Evolutionary conservation across 35 echinoderm and acorn worm species (phyloP), one percentile per base, ranked within the genome.

Genomic region (Apostichopus californicus): DNA sequence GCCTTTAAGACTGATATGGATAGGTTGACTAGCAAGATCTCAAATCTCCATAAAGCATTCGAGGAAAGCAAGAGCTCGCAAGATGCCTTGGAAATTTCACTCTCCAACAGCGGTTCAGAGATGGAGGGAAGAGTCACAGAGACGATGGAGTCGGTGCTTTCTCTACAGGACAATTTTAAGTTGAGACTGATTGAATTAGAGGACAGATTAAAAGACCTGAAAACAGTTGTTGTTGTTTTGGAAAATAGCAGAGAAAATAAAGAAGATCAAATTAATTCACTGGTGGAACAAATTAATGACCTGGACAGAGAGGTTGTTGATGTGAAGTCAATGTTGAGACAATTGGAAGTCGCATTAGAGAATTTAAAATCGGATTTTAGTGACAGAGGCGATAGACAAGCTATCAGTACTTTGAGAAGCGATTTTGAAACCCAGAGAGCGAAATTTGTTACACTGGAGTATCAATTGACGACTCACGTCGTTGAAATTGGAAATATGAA

Each of bases 1-100:
- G 77, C 88, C n/a, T 28, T 94, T 24, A 77, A 66, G n/a, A 57
- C 54, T n/a, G 90, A 64, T 18, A 64, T 94, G 63, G 71, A 61
- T 46, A n/a, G 23, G 15, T 94, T 90, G 66, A 79, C 80, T 25
- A 77, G 91, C 8, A 90, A 80, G 21, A 23, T 94, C 5, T 66
- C 78, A 4, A 52, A 68, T 13, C 86, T 90, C 8, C 70, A 86
- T 34, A 54, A 34, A 25, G 70, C 75, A 6, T 81, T 90, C n/a
- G 58, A 91, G 17, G 88, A 94, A 22, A 91, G 15, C 18, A 84
- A 75, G 28, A 75, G n/a, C 26, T 61, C 53, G 14, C 80, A 93
- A 58, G 81, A 26, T 23, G 2, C 18, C 21, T 34, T 93, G 11
- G 60, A 86, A 53, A 34, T 93, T 72, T 54, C 58, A 17, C 59